phyloP scores from a whole-genome alignment of 1,140 invertebrate genomes.

The Drosophila willistoni region DNA sequence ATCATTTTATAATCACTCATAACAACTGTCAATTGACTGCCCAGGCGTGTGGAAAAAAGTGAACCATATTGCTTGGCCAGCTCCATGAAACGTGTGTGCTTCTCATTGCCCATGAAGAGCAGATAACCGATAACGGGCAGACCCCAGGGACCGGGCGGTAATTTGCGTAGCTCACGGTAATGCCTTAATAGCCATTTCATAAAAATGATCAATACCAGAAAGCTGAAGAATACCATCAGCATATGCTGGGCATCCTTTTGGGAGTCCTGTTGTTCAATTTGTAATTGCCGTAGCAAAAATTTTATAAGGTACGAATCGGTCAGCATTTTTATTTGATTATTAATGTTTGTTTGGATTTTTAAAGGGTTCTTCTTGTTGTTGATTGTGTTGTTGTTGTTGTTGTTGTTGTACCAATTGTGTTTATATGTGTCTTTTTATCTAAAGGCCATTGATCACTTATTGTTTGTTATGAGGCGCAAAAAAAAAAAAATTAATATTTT shows the following conservation, averaged over 20 bases:
- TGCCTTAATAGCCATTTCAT: constrained; percentile 84
- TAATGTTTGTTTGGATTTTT: not conserved
- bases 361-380: not conserved
- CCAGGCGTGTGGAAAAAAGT: constrained; percentile 89
- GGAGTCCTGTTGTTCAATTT: constrained; percentile 60
- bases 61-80: constrained; percentile 90
- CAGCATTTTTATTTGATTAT: constrained; percentile 47
- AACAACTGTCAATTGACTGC: constrained; percentile 92
- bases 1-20: constrained; percentile 93
- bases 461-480: constrained; percentile 2
- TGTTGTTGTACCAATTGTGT: not conserved
- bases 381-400: not conserved
- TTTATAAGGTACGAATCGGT: constrained; percentile 79
- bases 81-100: constrained; percentile 90
- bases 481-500: constrained; percentile 14
- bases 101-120: constrained; percentile 89
- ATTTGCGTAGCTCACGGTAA: constrained; percentile 84
- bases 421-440: constrained; percentile 33
- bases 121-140: constrained; percentile 92
- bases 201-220: constrained; percentile 83
- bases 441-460: constrained; percentile 45
- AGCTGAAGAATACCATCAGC: constrained; percentile 85
- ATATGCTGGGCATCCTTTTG: constrained; percentile 67
- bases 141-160: constrained; percentile 94
- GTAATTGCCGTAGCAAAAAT: constrained; percentile 69